Percentiles rank a stretch among this genome's conserved stretches.
Conservation (phyloP, 2,888 invertebrate species). For the Stegana nigrithorax region DNA sequence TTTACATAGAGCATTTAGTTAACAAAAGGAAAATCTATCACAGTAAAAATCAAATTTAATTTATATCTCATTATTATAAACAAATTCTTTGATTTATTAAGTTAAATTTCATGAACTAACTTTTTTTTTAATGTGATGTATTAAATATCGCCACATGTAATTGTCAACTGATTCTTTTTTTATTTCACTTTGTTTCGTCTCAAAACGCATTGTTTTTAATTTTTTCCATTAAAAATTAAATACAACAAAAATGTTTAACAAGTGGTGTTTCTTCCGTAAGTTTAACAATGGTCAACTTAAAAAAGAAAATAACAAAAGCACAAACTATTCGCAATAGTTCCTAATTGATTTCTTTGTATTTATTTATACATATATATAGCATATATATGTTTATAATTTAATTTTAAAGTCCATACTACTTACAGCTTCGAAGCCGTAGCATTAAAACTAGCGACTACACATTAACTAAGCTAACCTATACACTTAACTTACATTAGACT, state of each 20-base stretch:
- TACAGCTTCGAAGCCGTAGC: neutral
- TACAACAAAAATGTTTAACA: conserved; percentile 50
- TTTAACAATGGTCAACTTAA: conserved; percentile 46
- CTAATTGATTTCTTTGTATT: neutral
- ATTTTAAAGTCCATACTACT: neutral
- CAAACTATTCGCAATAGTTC: conserved; percentile 2
- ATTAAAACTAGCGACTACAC: neutral
- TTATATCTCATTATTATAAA: neutral
- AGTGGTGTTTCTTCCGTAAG: conserved; percentile 40
- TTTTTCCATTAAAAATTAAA: conserved; percentile 39
- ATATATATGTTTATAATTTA: neutral
- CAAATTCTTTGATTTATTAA: too few species aligned
- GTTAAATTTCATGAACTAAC: conserved; percentile 34
- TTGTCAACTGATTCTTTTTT: too few species aligned
- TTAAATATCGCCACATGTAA: too few species aligned
- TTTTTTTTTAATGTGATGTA: conserved; percentile 17
- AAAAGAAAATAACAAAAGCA: conserved; percentile 35
- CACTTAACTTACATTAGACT: neutral
- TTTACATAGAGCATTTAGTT: conserved; percentile 26
- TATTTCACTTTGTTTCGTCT: conserved; percentile 35
- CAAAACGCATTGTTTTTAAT: conserved; percentile 29
- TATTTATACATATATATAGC: neutral
- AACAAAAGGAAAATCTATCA: conserved; percentile 61
- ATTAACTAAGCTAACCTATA: neutral
- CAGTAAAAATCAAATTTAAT: conserved; percentile 50